Percentiles rank a stretch among this genome's conserved stretches.
phyloP scores from a whole-genome alignment of 1,140 invertebrate genomes.

The Bathynomus jamesi region DNA sequence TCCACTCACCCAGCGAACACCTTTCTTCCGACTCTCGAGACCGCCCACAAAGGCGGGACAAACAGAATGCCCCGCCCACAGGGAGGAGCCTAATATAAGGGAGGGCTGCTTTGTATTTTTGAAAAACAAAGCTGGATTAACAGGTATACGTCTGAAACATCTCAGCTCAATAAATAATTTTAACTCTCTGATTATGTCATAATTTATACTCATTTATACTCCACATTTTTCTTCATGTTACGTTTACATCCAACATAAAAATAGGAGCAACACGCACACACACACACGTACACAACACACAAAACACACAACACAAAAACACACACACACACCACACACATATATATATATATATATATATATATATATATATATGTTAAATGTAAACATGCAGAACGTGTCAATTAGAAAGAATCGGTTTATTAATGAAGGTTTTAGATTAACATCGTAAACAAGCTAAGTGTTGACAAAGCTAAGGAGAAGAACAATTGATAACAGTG shows the following conservation, averaged over 20 bases:
- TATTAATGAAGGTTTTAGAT: background rate
- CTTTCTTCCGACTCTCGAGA: background rate
- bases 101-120: background rate
- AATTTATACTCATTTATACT: background rate
- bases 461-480: background rate
- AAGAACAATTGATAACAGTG: background rate
- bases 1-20: background rate
- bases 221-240: background rate
- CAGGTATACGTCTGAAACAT: background rate
- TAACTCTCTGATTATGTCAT: background rate
- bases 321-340: background rate
- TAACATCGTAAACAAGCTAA: background rate
- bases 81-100: background rate
- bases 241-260: too few species aligned
- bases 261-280: background rate
- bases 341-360: background rate
- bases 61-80: background rate
- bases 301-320: background rate
- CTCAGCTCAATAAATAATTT: too few species aligned
- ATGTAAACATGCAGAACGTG: too few species aligned
- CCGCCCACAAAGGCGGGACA: background rate
- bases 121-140: background rate
- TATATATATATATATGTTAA: too few species aligned
- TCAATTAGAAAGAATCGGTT: background rate
- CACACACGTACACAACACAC: background rate